Conservation (phyloP, 1,140 invertebrate species). For the Helicoverpa zea region DNA sequence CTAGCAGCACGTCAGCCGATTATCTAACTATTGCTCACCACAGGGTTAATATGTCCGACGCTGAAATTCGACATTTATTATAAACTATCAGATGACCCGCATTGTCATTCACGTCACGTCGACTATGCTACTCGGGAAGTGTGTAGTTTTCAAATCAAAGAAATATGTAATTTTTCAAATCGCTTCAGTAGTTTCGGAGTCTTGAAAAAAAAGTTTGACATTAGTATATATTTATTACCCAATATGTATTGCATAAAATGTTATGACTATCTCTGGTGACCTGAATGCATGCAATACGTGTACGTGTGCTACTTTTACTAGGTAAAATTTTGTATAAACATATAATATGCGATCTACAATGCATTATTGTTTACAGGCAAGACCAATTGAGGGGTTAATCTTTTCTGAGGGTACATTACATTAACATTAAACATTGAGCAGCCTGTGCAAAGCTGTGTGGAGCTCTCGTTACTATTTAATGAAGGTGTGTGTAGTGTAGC, state of each 20-base stretch:
- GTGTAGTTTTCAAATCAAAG: no score
- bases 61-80: no score
- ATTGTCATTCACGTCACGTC: no score
- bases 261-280: no score
- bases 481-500: not conserved
- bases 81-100: no score
- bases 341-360: not conserved
- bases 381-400: not conserved
- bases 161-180: no score
- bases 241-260: not conserved
- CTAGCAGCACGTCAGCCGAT: not conserved
- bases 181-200: no score
- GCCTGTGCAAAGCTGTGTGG: not conserved
- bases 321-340: no score
- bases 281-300: no score
- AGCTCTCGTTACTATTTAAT: conserved; percentile 18
- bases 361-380: not conserved
- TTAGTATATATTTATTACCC: not conserved
- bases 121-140: no score
- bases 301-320: no score
- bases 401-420: not conserved
- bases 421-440: not conserved
- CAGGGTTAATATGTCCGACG: not conserved
- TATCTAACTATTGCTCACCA: not conserved
- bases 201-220: no score